phyloP scores from a whole-genome alignment of 2,113 vertebrate genomes.

The Bagarius yarrelli region DNA sequence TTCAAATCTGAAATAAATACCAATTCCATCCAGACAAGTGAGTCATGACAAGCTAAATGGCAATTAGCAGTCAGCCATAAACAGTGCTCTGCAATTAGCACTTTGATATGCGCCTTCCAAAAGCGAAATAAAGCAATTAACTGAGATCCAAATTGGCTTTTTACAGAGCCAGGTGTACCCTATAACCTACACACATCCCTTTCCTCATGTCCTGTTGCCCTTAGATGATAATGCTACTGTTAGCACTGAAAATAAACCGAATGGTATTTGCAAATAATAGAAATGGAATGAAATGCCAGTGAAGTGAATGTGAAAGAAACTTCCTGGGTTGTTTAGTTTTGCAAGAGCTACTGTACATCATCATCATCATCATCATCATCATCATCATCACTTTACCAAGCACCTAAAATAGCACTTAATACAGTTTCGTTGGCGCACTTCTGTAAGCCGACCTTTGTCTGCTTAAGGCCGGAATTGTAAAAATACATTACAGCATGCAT shows the following conservation, averaged over 20 bases:
- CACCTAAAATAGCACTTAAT: background rate
- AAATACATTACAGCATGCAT: background rate
- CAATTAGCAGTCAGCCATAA: conserved; percentile 34
- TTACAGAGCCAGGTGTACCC: background rate
- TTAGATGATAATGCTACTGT: background rate
- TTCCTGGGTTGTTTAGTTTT: background rate
- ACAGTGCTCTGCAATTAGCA: conserved; percentile 24
- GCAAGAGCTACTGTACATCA: background rate
- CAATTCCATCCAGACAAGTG: conserved; percentile 26
- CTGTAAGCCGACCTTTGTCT: background rate
- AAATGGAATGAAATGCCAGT: background rate
- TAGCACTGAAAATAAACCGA: background rate
- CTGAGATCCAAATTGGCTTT: conserved; percentile 11
- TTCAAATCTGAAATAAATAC: conserved; percentile 26
- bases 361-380: background rate
- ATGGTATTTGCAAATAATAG: background rate
- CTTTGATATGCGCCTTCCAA: conserved; percentile 23
- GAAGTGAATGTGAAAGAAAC: background rate
- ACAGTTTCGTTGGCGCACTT: background rate
- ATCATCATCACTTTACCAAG: background rate
- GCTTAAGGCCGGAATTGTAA: background rate
- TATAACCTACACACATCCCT: background rate
- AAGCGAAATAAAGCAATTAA: conserved; percentile 25
- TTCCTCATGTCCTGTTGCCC: background rate
- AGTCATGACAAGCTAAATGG: conserved; percentile 13